phyloP scores from a whole-genome alignment of 2,888 invertebrate species.

The Eugnorisma glareosa region DNA sequence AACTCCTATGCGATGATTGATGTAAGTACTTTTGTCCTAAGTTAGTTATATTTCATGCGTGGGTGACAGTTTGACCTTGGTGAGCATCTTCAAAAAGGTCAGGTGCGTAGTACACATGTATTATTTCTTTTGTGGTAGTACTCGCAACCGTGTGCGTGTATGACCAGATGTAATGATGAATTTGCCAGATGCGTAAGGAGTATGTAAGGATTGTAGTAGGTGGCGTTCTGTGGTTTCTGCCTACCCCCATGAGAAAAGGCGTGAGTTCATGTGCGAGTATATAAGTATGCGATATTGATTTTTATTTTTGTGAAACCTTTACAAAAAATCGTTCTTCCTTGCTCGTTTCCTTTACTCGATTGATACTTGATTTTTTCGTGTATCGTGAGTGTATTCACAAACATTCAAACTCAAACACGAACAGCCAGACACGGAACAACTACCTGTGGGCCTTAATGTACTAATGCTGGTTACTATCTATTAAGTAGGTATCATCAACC shows the following conservation, averaged over 20 bases:
- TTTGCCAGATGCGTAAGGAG: background rate
- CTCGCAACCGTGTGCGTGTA: background rate
- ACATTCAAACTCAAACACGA: background rate
- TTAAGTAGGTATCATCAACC: no score
- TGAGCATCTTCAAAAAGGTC: background rate
- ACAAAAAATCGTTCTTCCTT: no score
- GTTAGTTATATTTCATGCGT: background rate
- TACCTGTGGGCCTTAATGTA: background rate
- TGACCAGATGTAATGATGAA: background rate
- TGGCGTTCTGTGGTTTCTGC: no score
- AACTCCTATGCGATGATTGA: constrained; percentile 98
- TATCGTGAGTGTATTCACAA: background rate
- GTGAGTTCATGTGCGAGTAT: no score
- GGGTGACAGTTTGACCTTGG: background rate
- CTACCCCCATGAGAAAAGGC: no score
- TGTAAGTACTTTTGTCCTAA: constrained; percentile 89
- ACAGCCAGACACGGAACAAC: background rate
- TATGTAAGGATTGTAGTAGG: background rate
- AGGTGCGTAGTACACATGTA: no score
- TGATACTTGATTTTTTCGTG: no score
- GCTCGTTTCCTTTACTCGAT: no score
- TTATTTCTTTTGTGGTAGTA: no score
- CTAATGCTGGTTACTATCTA: background rate
- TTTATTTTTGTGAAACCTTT: no score
- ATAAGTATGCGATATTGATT: no score